A percentile compares a stretch with the other conserved stretches of the same genome.
These are phyloP conservation scores for Dendroctonus valens DNA, from an alignment of 1,140 invertebrate species.

Conservation along the genomic window DNA sequence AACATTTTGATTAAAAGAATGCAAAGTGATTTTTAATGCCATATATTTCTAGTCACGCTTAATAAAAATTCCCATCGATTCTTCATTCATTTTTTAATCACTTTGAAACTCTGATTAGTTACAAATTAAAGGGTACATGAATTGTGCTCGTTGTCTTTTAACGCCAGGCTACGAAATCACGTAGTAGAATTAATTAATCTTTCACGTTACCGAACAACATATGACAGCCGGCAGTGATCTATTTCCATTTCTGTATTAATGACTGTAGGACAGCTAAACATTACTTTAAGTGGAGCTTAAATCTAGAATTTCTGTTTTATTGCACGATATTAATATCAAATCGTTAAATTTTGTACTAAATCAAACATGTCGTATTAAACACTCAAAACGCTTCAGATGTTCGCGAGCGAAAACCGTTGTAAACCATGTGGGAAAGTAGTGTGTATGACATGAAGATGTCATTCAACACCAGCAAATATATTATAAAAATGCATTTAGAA, in stretches of 20 bases:
- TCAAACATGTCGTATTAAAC: too few species aligned
- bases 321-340: not conserved
- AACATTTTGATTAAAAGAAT: too few species aligned
- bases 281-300: slow-evolving; percentile 4
- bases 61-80: not conserved
- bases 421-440: too few species aligned
- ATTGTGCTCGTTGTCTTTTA: slow-evolving; percentile 17
- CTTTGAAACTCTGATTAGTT: not conserved
- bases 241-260: slow-evolving; percentile 22
- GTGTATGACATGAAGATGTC: too few species aligned
- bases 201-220: slow-evolving; percentile 20
- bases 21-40: too few species aligned
- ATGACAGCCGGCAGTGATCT: slow-evolving; percentile 29
- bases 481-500: too few species aligned
- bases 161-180: slow-evolving; percentile 20
- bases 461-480: too few species aligned
- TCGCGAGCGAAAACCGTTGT: too few species aligned
- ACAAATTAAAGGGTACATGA: slow-evolving; percentile 5
- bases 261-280: slow-evolving; percentile 17
- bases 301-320: not conserved
- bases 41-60: not conserved
- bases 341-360: too few species aligned
- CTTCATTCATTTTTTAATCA: not conserved
- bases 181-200: slow-evolving; percentile 31
- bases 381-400: too few species aligned